phyloP scores from a whole-genome alignment of 2,888 invertebrate species.

The Plagodis pulveraria region DNA sequence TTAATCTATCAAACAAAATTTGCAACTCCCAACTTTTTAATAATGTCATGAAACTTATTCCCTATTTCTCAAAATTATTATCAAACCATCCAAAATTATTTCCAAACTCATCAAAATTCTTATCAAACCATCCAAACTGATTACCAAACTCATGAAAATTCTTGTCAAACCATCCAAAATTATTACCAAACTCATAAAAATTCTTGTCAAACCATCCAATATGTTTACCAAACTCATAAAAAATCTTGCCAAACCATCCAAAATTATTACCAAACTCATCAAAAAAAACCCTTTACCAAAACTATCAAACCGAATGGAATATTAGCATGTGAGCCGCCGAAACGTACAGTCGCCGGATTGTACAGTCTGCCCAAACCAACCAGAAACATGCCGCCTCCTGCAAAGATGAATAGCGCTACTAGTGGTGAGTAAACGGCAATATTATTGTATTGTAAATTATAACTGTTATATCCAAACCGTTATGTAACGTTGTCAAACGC shows the following conservation, averaged over 20 bases:
- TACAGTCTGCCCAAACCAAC: slow-evolving; percentile 68
- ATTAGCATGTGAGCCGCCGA: slow-evolving; percentile 69
- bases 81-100: neutral
- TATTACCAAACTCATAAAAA: slow-evolving; percentile 8
- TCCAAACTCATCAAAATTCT: neutral
- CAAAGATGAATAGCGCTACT: slow-evolving; percentile 60
- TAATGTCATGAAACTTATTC: too few relatives aligned
- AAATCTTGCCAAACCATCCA: neutral
- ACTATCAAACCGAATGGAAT: slow-evolving; percentile 17
- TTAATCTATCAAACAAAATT: too few relatives aligned
- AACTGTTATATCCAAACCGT: too few relatives aligned
- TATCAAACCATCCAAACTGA: neutral
- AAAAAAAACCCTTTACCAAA: too few relatives aligned
- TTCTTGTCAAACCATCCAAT: neutral
- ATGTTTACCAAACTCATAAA: neutral
- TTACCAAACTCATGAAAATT: neutral
- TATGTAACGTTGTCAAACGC: too few relatives aligned
- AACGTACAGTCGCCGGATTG: slow-evolving; percentile 64
- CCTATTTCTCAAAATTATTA: too few relatives aligned
- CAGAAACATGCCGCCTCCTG: slow-evolving; percentile 74
- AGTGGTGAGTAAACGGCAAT: slow-evolving; percentile 58
- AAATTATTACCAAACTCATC: neutral
- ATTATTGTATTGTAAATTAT: neutral
- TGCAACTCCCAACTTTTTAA: too few relatives aligned
- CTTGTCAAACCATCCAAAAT: slow-evolving; percentile 5